A percentile compares a stretch with the other conserved stretches of the same genome.
Conservation (phyloP, 1,140 invertebrate species). For the Panagrolaimus sp. region DNA sequence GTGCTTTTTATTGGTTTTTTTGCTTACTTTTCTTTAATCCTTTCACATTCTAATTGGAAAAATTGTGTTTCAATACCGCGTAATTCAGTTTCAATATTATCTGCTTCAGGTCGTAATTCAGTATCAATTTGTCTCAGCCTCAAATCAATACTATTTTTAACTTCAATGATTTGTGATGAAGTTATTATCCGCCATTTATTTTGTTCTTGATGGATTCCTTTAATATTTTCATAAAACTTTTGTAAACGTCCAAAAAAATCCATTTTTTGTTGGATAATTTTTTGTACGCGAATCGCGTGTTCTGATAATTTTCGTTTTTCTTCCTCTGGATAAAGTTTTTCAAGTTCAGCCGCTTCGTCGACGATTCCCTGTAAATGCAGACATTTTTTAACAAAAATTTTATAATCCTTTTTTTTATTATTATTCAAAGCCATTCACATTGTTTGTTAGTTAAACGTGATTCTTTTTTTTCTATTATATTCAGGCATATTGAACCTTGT, state of each 20-base stretch:
- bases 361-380: not conserved
- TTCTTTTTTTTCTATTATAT: no score
- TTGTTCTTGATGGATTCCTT: conserved; percentile 1
- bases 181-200: conserved; percentile 2
- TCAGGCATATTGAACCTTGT: no score
- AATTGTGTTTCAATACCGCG: conserved; percentile 10
- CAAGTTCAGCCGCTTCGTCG: conserved; percentile 13
- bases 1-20: not conserved
- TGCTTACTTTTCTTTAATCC: conserved; percentile 12
- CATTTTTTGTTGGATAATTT: conserved; percentile 9
- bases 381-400: conserved; percentile 7
- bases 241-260: conserved; percentile 5
- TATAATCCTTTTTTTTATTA: not conserved
- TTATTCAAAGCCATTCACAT: not conserved
- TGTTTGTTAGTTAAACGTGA: not conserved
- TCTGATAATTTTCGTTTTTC: not conserved
- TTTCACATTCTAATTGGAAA: conserved; percentile 9
- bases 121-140: conserved; percentile 2
- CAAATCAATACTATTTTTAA: not conserved
- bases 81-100: not conserved
- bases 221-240: not conserved
- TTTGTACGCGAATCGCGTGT: conserved; percentile 6
- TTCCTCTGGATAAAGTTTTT: conserved; percentile 1
- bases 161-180: conserved; percentile 10
- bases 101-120: conserved; percentile 11